phyloP scores from a whole-genome alignment of 2,113 vertebrate species.

The Anthoscopus minutus region DNA sequence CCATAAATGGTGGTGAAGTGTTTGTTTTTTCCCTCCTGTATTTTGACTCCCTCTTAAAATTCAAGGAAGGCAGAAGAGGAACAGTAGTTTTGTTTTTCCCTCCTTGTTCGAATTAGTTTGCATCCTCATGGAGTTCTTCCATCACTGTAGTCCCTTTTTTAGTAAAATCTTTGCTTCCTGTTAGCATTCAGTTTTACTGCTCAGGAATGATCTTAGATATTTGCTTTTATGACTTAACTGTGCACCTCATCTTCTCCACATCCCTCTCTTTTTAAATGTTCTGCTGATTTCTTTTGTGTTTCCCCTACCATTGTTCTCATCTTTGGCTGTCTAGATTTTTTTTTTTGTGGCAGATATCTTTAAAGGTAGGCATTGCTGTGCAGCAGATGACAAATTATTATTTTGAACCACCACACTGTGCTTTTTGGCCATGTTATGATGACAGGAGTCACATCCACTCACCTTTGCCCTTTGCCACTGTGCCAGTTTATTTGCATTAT shows the following conservation, averaged over 20 bases:
- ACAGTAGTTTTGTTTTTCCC: background rate
- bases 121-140: background rate
- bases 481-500: background rate
- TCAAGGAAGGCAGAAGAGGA: background rate
- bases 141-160: background rate
- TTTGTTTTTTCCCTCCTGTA: background rate
- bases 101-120: background rate
- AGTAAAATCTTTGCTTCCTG: background rate
- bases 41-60: background rate
- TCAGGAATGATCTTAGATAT: background rate
- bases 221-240: background rate
- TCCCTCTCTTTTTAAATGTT: background rate
- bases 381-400: background rate
- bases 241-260: background rate
- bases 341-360: background rate
- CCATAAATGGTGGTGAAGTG: background rate
- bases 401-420: background rate
- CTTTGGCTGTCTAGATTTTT: background rate
- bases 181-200: background rate
- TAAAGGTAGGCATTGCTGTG: background rate
- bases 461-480: background rate
- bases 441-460: background rate
- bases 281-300: background rate
- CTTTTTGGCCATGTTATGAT: background rate
- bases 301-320: background rate